These are phyloP conservation scores for Podarcis cretensis DNA, from an alignment of 2,113 vertebrate genomes.

Conservation along the genomic window DNA sequence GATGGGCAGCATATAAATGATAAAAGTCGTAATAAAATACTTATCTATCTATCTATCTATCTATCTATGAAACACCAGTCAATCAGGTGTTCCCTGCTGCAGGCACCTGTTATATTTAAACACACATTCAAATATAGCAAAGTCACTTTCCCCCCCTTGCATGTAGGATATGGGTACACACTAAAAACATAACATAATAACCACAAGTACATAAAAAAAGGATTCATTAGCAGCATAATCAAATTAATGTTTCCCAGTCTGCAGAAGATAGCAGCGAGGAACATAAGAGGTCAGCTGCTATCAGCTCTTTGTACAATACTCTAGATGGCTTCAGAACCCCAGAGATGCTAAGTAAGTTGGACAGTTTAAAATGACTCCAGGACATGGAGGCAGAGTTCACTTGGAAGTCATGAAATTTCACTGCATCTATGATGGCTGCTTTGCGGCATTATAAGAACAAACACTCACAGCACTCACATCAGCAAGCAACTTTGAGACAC, in stretches of 20 bases:
- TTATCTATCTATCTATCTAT: too few relatives aligned
- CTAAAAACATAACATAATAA: background rate
- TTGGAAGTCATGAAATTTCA: constrained; percentile 41
- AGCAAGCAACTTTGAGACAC: background rate
- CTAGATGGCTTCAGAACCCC: constrained; percentile 24
- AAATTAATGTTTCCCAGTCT: constrained; percentile 25
- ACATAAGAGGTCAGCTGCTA: constrained; percentile 31
- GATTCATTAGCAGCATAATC: background rate
- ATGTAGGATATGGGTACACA: background rate
- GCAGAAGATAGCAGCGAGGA: constrained; percentile 10
- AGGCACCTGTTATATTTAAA: background rate
- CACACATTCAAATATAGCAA: background rate
- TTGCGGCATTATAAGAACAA: constrained; percentile 12
- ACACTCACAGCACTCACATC: background rate
- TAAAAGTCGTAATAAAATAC: too few relatives aligned
- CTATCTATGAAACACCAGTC: too few relatives aligned
- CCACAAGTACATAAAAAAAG: background rate
- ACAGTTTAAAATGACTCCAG: constrained; percentile 47
- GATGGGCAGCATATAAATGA: too few relatives aligned
- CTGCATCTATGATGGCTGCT: constrained; percentile 1
- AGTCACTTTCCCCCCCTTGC: background rate
- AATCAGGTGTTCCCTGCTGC: background rate
- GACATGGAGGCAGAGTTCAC: constrained; percentile 45
- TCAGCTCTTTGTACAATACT: constrained; percentile 10
- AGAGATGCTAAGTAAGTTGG: constrained; percentile 37